Conservation (phyloP, 35 echinoderm and acorn worm genomes). For the Heliocidaris tuberculata region DNA sequence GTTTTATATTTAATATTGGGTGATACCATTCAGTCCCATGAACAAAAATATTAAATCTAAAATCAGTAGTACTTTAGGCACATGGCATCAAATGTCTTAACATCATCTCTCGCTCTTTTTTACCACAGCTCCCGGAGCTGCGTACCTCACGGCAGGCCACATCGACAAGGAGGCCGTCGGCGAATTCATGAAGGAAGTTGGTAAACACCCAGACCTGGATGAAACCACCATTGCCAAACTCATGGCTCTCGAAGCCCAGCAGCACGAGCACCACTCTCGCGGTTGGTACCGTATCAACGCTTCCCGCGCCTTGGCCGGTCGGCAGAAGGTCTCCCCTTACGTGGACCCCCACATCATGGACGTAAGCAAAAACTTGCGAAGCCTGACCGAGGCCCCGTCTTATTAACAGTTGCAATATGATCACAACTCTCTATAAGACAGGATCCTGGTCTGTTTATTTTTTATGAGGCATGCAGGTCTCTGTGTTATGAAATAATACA, state of each 20-base stretch:
- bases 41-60: too few species aligned
- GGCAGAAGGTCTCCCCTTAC: constrained; percentile 72
- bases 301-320: constrained; percentile 73
- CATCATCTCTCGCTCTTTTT: neutral
- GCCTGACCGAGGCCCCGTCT: neutral
- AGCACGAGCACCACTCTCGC: constrained; percentile 86
- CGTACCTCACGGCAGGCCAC: constrained; percentile 67
- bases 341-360: constrained; percentile 73
- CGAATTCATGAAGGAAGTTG: constrained; percentile 92
- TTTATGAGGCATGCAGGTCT: too few species aligned
- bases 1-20: neutral
- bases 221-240: constrained; percentile 85
- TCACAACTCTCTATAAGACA: too few species aligned
- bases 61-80: neutral
- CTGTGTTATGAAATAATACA: too few species aligned
- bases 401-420: too few species aligned
- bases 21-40: too few species aligned
- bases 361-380: constrained; percentile 44
- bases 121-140: constrained; percentile 17
- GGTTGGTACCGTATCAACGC: constrained; percentile 99
- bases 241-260: constrained; percentile 74
- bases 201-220: constrained; percentile 80
- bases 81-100: neutral
- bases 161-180: constrained; percentile 78
- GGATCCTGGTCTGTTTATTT: too few species aligned